Evolutionary conservation across 2,888 invertebrate genomes (phyloP).

Genomic region (Digitonthophagus gazella): DNA sequence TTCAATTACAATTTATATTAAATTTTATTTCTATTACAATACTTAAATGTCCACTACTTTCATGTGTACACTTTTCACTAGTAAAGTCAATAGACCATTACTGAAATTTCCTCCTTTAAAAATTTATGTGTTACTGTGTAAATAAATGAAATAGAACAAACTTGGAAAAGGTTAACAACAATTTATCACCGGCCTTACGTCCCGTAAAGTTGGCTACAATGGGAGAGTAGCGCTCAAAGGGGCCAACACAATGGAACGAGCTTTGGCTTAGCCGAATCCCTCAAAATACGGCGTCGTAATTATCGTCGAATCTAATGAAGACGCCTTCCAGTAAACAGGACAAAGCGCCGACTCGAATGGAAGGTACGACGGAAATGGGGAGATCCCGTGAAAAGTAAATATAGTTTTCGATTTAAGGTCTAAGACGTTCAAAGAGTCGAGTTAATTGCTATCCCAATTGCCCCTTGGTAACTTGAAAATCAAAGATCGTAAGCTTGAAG

Average conservation of each 20-base stretch:
- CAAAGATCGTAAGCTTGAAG: neutral
- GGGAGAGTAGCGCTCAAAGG: neutral
- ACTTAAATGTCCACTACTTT: neutral
- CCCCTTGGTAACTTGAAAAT: neutral
- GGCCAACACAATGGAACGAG: neutral
- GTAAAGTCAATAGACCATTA: neutral
- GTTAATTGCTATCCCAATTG: neutral
- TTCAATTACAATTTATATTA: neutral
- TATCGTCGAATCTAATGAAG: neutral
- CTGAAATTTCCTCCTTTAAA: neutral
- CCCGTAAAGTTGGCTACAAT: neutral
- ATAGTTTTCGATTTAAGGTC: neutral
- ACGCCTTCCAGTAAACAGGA: neutral
- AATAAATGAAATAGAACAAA: neutral
- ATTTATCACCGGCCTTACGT: neutral
- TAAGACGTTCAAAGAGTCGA: neutral
- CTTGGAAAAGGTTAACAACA: neutral
- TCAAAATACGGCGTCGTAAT: neutral
- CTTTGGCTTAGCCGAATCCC: neutral
- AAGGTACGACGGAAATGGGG: neutral
- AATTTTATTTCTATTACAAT: neutral
- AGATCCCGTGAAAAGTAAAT: neutral
- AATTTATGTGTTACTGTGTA: neutral
- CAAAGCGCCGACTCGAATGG: neutral
- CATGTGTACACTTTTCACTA: neutral